Evolutionary conservation across 2,797 vertebrate species (phyloP), one percentile per base, ranked within the genome.

Genomic region (Rhincodon typus): DNA sequence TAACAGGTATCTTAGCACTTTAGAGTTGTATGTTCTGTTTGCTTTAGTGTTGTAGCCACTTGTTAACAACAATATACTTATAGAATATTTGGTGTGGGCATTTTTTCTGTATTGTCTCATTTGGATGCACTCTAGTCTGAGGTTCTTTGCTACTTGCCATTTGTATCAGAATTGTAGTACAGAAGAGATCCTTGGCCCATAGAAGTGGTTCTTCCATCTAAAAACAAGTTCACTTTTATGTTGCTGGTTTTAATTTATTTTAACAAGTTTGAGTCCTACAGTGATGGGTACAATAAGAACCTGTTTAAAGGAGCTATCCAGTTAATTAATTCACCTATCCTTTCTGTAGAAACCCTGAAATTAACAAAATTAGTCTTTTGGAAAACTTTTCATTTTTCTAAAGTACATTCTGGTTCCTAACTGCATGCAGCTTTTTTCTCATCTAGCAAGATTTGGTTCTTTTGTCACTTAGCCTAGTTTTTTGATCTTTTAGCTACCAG

Each of bases 1-100:
- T 99, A 97, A 99, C 99, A 98, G 99, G 99, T 99, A 98, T 96
- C 94, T 77, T 74, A 0, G 69, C 27, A 21, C 70, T 77, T 95
- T 8, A 74, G n/a, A 25, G 69, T 94, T 72, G 42, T 94, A 53
- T 95, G 94, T 57, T 94, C 67, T 77, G 46, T 95, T 95, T 95
- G 94, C 21, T 95, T 95, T 15, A 70, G 66, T 67, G 19, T 74
- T 94, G 12, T 77, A 53, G 25, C 4, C 2, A 23, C 10, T 84
- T 84, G 57, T 23, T 46, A 42, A 46, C 10, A 1, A 34, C 72
- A 13, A 57, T 17, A 57, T 17, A 53, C 42, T 38, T 69, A n/a
- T 38, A 69, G 19, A 42, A 42, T 38, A 10, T 69, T n/a, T n/a
- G 67, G 34, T 66, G 3, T n/a, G 23, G 66, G 25, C 66, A 42